A percentile compares a stretch with the other conserved stretches of the same genome.
Evolutionary conservation across 37 sponge, comb jelly and placozoan genomes (phyloP).

Genomic region (Theonella swinhoei): DNA sequence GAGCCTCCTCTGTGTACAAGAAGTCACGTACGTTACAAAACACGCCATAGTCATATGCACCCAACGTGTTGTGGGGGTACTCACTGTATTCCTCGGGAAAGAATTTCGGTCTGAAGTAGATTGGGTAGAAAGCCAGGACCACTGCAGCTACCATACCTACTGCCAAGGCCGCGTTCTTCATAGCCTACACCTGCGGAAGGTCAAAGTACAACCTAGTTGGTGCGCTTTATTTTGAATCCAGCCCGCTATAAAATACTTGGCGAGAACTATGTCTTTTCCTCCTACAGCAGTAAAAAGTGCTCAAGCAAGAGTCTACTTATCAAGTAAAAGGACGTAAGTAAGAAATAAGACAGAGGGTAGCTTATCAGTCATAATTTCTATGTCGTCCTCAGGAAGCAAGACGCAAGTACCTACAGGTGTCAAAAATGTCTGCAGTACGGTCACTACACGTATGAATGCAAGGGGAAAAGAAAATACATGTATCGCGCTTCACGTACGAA

Average conservation of each 20-base stretch:
- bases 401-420: constrained; percentile 78
- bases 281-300: constrained; percentile 47
- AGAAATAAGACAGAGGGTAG: background rate
- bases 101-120: constrained; percentile 57
- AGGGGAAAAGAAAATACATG: constrained; percentile 78
- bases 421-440: constrained; percentile 87
- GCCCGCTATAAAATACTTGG: constrained; percentile 6
- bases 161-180: constrained; percentile 39
- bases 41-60: background rate
- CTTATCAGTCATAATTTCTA: background rate
- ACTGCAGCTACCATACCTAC: constrained; percentile 59
- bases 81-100: constrained; percentile 74
- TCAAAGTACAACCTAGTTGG: background rate
- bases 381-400: constrained; percentile 58
- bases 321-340: constrained; percentile 53
- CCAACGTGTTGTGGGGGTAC: background rate
- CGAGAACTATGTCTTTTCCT: constrained; percentile 29
- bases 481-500: constrained; percentile 79
- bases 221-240: constrained; percentile 24
- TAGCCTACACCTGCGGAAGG: background rate
- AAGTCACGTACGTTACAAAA: background rate
- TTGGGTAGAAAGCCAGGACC: constrained; percentile 62
- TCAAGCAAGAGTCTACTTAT: constrained; percentile 56
- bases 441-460: constrained; percentile 89
- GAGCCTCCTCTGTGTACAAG: constrained; percentile 54